Evolutionary conservation across 2,888 invertebrate species (phyloP).

Genomic region (Congeria kusceri): DNA sequence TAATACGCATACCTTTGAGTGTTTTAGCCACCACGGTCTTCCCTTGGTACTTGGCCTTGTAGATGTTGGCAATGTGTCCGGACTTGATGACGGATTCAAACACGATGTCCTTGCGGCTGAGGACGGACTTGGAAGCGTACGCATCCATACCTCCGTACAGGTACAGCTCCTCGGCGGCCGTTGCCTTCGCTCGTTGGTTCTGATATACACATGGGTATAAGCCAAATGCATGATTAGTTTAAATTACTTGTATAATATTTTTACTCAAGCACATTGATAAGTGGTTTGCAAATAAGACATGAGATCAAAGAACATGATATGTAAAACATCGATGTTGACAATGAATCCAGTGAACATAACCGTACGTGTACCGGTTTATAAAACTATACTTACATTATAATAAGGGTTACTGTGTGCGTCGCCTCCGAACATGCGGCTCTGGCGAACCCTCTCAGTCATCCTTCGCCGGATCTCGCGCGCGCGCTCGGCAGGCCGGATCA

Average conservation of each 20-base stretch:
- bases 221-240: too few relatives aligned
- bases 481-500: conserved; percentile 17
- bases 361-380: too few relatives aligned
- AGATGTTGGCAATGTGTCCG: conserved; percentile 68
- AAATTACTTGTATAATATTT: too few relatives aligned
- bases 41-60: conserved; percentile 41
- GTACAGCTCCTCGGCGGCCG: conserved; percentile 49
- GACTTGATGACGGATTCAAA: conserved; percentile 53
- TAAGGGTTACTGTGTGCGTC: too few relatives aligned
- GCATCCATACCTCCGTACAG: conserved; percentile 60
- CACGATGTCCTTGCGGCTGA: conserved; percentile 46
- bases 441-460: background rate
- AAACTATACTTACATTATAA: too few relatives aligned
- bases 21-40: conserved; percentile 61
- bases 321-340: too few relatives aligned
- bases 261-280: too few relatives aligned
- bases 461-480: conserved; percentile 7
- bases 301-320: too few relatives aligned
- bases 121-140: conserved; percentile 42
- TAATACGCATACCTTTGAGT: conserved; percentile 50
- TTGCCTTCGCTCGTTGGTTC: too few relatives aligned
- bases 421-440: conserved; percentile 13
- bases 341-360: too few relatives aligned
- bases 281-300: too few relatives aligned
- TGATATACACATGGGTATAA: too few relatives aligned